Evolutionary conservation across 2,888 invertebrate genomes (phyloP), one percentile per base, ranked within the genome.

Genomic region (Cryptophagus acutangulus): DNA sequence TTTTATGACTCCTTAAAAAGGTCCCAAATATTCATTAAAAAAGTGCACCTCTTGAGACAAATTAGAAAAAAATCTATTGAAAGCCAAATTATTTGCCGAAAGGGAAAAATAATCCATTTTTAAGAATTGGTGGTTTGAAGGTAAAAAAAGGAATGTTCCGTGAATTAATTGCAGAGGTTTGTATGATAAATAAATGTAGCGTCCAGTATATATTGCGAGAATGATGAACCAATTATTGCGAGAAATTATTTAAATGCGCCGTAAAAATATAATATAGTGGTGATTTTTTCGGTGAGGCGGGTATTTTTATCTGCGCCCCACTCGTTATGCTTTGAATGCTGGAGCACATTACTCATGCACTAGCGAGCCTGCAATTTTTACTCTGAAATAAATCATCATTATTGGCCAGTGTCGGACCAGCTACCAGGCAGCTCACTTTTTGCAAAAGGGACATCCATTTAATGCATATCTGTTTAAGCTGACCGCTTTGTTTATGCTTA

Each of bases 381-480:
- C 69, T 70, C 51, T 49, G 69, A 70, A 65, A 74, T 75, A 75
- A 75, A 75, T 75, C 74, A 74, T 74, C 74, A 75, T 75, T 75
- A 75, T 74, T 73, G 73, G 71, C 69, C 68, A 63, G 65, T 66
- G 61, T 55, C 55, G 49, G 59, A 48, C 55, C 28, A 28, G 28
- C 28, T 28, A 26, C 31, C 31, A 14, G 16, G 16, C 31, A 15
- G 16, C 15, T 41, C 46, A 45, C 43, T 57, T 54, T 56, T 55
- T 50, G 49, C 41, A 31, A 31, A 45, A 55, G 46, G 53, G 56
- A 56, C 58, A 56, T 57, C 54, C 59, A 59, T 59, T 58, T 48
- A 57, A 56, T 48, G 48, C 53, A 54, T 52, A 57, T 59, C 60
- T 58, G 49, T 61, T 61, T 60, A 59, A 62, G 60, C 60, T 51